Evolutionary conservation across 2,888 invertebrate genomes (phyloP).

Genomic region (Macrosiphum euphorbiae): DNA sequence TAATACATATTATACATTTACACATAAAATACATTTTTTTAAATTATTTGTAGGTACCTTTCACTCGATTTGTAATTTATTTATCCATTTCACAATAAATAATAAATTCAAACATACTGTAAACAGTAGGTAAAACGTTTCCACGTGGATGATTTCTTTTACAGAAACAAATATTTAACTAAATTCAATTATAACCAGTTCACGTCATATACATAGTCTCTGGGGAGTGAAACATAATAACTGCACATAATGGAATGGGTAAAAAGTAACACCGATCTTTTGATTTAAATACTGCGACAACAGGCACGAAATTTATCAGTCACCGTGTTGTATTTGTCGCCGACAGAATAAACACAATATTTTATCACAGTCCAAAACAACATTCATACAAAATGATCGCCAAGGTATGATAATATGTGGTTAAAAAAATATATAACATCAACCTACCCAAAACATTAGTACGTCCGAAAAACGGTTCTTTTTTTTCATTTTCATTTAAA

Average conservation of each 20-base stretch:
- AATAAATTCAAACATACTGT: not conserved
- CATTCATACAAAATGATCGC: not conserved
- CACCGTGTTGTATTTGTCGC: not conserved
- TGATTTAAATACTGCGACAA: not conserved
- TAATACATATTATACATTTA: not conserved
- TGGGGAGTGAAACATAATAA: not conserved
- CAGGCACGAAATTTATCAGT: not conserved
- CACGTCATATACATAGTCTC: not conserved
- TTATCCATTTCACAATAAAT: not conserved
- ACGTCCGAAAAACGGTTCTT: not conserved
- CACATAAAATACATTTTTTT: not conserved
- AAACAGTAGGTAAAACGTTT: not conserved
- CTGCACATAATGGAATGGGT: not conserved
- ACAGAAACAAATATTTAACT: conserved; percentile 3
- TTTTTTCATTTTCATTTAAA: not conserved
- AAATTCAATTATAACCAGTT: conserved; percentile 2
- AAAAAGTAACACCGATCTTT: not conserved
- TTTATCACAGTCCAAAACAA: not conserved
- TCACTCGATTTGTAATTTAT: not conserved
- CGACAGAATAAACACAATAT: not conserved
- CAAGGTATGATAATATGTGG: not conserved
- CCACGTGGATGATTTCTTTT: not conserved
- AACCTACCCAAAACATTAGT: not conserved
- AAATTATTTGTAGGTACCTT: not conserved
- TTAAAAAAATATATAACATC: not conserved